These are phyloP conservation scores for Chrysomallon squamiferum DNA, from an alignment of 1,140 invertebrate genomes.

Conservation along the genomic window DNA sequence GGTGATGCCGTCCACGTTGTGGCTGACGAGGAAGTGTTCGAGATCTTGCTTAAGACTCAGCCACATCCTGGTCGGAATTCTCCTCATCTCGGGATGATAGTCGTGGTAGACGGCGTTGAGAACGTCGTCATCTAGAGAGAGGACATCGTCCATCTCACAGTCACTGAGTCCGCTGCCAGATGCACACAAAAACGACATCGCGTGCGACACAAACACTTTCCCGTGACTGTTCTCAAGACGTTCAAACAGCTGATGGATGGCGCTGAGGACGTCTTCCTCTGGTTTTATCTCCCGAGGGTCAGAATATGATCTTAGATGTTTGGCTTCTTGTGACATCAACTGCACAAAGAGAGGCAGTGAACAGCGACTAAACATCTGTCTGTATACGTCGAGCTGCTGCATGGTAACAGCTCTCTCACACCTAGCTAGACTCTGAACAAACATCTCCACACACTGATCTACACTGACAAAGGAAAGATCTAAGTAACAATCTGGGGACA, in stretches of 20 bases:
- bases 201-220: conserved; percentile 64
- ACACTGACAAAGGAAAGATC: conserved; percentile 32
- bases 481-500: conserved; percentile 33
- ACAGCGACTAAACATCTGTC: conserved; percentile 52
- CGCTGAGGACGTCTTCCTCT: conserved; percentile 25
- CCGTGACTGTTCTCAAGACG: conserved; percentile 50
- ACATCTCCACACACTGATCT: conserved; percentile 32
- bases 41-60: conserved; percentile 39
- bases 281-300: conserved; percentile 11
- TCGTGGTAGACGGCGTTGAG: conserved; percentile 43
- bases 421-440: conserved; percentile 33
- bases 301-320: conserved; percentile 32
- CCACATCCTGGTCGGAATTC: conserved; percentile 47
- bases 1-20: conserved; percentile 47
- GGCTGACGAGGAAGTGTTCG: conserved; percentile 25
- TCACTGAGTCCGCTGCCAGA: conserved; percentile 57
- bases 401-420: conserved; percentile 31
- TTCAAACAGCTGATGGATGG: conserved; percentile 37
- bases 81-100: conserved; percentile 41
- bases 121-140: conserved; percentile 58
- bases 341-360: conserved; percentile 46
- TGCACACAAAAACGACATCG: conserved; percentile 76
- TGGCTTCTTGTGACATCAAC: conserved; percentile 38
- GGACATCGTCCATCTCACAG: conserved; percentile 59
- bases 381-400: conserved; percentile 69